Base-by-base conservation (phyloP, 2,797 vertebrate species). In the Argyrosomus regius region DNA sequence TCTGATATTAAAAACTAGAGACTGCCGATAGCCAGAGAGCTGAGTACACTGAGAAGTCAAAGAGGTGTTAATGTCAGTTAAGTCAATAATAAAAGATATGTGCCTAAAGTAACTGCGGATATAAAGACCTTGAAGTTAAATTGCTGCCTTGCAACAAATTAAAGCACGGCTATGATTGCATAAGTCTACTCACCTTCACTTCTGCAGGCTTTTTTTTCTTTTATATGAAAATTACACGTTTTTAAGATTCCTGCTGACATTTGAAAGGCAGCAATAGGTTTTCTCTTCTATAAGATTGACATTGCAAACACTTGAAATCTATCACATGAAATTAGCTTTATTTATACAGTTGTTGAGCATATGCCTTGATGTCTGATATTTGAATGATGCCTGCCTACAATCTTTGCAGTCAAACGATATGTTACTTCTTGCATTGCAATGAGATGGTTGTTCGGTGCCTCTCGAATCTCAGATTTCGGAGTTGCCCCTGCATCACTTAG, bases 31-130 rank as follows among this genome's bases (percentile, higher is more conserved):
- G 26, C 78, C 65, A 77, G 31, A 70, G 75, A 78, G 63, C 13
- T 17, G n/a, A 81, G 67, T 70, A 83, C 56, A 81, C 12, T 14
- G 24, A 74, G 63, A 72, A 77, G 69, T 89, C 81, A 75, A 52
- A 54, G 6, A 69, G 49, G 6, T 39, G 53, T 57, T 45, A 3
- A 78, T 79, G 60, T 71, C 72, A 71, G 24, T 61, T 26, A 28
- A 65, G 54, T 66, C 22, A 63, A 65, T 43, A 45, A 77, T 18
- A 60, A 75, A 57, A 69, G 46, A 24, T 4, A 49, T 41, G n/a
- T 41, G 52, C 48, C 18, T 43, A 0, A 69, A 67, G 67, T 50
- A 52, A 26, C n/a, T 52, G 31, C 12, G 50, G 7, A n/a, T 74
- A 46, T 52, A 2, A 62, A 74, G 18, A 45, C 26, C 45, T 49